A percentile compares a stretch with the other conserved stretches of the same genome.
Evolutionary conservation across 2,797 vertebrate species (phyloP).

Genomic region (Lutra lutra): DNA sequence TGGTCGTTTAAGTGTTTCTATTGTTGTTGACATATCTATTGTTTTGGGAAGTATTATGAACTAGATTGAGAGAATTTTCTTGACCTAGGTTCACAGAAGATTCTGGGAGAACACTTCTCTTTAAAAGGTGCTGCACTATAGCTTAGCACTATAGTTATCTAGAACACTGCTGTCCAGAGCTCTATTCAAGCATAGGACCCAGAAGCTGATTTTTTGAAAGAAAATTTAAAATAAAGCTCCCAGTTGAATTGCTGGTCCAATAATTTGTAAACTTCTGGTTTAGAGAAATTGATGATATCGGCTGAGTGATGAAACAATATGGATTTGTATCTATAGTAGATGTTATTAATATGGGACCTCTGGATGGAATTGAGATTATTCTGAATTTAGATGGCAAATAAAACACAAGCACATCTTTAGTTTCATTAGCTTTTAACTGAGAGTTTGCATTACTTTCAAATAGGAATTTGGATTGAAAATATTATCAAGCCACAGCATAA

Average conservation of each 20-base stretch:
- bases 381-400: background rate
- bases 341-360: background rate
- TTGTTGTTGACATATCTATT: background rate
- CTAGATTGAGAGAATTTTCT: background rate
- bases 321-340: background rate
- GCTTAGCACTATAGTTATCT: background rate
- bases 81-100: background rate
- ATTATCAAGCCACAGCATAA: background rate
- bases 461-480: background rate
- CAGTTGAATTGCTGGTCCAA: background rate
- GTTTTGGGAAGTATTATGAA: background rate
- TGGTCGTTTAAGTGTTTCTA: background rate
- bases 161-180: background rate
- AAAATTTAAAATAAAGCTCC: background rate
- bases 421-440: background rate
- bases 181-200: background rate
- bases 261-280: background rate
- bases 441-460: background rate
- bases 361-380: background rate
- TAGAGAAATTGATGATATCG: background rate
- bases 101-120: background rate
- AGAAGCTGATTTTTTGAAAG: background rate
- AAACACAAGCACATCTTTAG: background rate
- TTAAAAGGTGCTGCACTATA: background rate
- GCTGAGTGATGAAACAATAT: background rate